Base-by-base conservation (phyloP, 1,140 invertebrate species). In the Drosophila repleta region DNA sequence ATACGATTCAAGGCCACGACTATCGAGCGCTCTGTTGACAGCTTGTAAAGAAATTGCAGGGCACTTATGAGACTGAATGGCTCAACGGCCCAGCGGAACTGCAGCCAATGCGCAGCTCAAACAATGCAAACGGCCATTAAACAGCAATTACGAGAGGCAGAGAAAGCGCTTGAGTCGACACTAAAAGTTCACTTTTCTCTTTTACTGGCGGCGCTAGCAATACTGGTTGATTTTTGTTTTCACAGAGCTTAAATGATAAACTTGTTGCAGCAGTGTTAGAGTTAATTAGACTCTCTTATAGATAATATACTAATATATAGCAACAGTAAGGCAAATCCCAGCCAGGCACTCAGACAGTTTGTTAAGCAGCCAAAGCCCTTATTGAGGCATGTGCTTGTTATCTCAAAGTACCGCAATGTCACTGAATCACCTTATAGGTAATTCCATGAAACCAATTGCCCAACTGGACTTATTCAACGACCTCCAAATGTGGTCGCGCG, bases 401-500 rank as follows among this genome's bases (percentile, higher is more conserved):
- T 20, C 18, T 45, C 4, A 21, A 18, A 20, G 20, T 46, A 46
- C 18, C 4, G 43, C 10, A 17, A 20, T 4, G 11, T 13, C 4
- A 46, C 17, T 46, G 17, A 46, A 21, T 43, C 39, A 17, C 2
- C 1, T 18, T 29, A 51, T 35, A 29, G 0, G 29, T 7, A 29
- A 29, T 8, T 29, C 4, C 29, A 8, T 13, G 17, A 43, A 8
- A 17, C 4, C n/a, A 11, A 32, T 52, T 52, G 29, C 15, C 5
- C 10, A 52, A 52, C 8, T 18, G 29, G 10, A 37, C 35, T 55
- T 24, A 18, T 24, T 4, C 13, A 29, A 6, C 29, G 29, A 73
- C 73, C 62, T 81, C 67, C 51, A 80, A 68, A 56, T 37, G 6
- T 43, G 43, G 37, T 67, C 66, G 68, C 65, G 39, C 64, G 53